A percentile compares a stretch with the other conserved stretches of the same genome.
These are phyloP conservation scores for Notoglanidium macrostoma DNA, from an alignment of 2,797 vertebrate genomes.

Conservation along the genomic window DNA sequence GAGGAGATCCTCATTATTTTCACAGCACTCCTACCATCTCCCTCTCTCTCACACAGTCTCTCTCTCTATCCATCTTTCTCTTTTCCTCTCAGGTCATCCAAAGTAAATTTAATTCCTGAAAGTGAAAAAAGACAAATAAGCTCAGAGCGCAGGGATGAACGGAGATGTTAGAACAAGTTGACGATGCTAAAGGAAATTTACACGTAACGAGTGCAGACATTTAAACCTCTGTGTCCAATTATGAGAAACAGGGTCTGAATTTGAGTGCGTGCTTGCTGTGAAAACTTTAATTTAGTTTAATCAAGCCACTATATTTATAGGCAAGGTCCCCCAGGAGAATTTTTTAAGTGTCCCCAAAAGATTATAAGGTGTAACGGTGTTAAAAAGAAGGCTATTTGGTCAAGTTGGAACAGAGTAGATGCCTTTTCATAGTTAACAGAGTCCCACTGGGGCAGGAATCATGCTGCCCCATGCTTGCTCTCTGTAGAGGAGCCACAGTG, in stretches of 20 bases:
- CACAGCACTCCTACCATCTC: conserved; percentile 20
- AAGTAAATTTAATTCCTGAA: conserved; percentile 12
- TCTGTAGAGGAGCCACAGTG: background rate
- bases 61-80: background rate
- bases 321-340: background rate
- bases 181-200: background rate
- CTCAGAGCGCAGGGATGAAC: conserved; percentile 8
- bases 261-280: background rate
- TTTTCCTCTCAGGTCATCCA: conserved; percentile 3
- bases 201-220: background rate
- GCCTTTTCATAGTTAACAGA: background rate
- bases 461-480: background rate
- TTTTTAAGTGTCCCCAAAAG: background rate
- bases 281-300: conserved; percentile 17
- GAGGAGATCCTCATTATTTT: conserved; percentile 40
- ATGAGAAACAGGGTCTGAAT: background rate
- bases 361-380: background rate
- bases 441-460: background rate
- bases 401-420: background rate
- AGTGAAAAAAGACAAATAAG: conserved; percentile 27
- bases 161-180: conserved; percentile 1
- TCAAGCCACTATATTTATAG: background rate
- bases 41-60: conserved; percentile 2
- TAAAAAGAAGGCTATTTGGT: background rate
- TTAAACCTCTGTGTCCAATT: conserved; percentile 13